Evolutionary conservation across 1,140 invertebrate genomes (phyloP).

Genomic region (Dreissena polymorpha): DNA sequence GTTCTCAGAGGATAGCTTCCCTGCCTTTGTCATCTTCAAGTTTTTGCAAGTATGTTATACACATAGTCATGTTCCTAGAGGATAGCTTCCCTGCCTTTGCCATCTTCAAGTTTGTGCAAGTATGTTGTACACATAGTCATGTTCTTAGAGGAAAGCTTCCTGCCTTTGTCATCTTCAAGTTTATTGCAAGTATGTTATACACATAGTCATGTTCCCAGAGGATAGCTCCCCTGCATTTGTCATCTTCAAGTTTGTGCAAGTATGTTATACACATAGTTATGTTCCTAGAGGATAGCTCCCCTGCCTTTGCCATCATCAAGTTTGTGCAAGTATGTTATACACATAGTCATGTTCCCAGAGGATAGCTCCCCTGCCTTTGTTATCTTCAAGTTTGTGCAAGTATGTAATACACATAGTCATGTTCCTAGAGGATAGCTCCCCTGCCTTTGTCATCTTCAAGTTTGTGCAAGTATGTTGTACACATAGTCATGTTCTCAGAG

Average conservation of each 20-base stretch:
- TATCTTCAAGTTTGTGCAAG: constrained; percentile 96
- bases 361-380: constrained; percentile 96
- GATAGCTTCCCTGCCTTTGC: constrained; percentile 96
- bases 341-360: constrained; percentile 86
- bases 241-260: constrained; percentile 96
- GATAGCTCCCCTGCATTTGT: constrained; percentile 96
- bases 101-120: constrained; percentile 96
- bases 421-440: constrained; percentile 92
- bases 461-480: constrained; percentile 88
- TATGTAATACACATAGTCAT: constrained; percentile 80
- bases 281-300: constrained; percentile 92
- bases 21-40: constrained; percentile 97
- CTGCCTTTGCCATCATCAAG: constrained; percentile 97
- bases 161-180: constrained; percentile 98
- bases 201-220: constrained; percentile 86
- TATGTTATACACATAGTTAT: constrained; percentile 81
- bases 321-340: constrained; percentile 88
- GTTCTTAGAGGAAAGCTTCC: constrained; percentile 91
- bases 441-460: constrained; percentile 97
- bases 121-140: constrained; percentile 81
- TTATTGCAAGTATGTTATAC: constrained; percentile 86
- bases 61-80: constrained; percentile 86
- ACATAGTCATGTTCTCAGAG: constrained; percentile 86
- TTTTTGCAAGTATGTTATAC: constrained; percentile 87
- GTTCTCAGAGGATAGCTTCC: constrained; percentile 91